Base-by-base conservation (phyloP, 2,888 invertebrate genomes). In the Dendrolimus houi region DNA sequence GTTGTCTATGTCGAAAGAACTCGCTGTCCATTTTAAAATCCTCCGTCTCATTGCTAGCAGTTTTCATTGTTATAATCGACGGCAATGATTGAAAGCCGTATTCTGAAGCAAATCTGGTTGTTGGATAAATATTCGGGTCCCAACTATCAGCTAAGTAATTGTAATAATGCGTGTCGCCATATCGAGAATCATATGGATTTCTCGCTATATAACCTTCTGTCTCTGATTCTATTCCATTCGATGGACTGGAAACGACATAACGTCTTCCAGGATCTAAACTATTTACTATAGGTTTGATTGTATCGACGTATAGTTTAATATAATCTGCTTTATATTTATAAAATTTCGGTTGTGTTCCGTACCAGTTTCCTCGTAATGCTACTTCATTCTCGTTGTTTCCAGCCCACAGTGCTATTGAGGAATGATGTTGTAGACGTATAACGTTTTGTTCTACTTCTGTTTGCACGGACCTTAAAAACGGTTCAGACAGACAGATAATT, bases 351-450 rank as follows among this genome's bases (percentile, higher is more conserved):
- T 72, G 67, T 0, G 95, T 94, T 1, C 78, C 76, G 75, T 95
- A 95, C 98, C 98, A 98, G 77, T 96, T 94, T 53, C 94, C 94
- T 55, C 94, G 92, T 8, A 98, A 78, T 0, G 97, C 98, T 7
- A 94, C 95, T 88, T 99, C 99, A 75, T 99, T 99, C 85, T 99
- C 99, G 78, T 99, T 99, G 81, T 99, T 99, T 7, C 95, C 98
- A n/a, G 98, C 96, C 95, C 97, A 98, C 0, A 98, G 71, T 0
- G 96, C 94, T 52, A 99, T 93, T 56, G 96, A 96, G 0, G 99
- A 93, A 81, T 99, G 98, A 73, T 95, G 92, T 63, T 96, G 95
- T 9, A 99, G 88, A 55, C 97, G 92, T 59, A 93, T 91, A 1
- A 97, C 94, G 85, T 97, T 97, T 75, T 97, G 95, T 29, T 88